Conservation (phyloP, 2,797 vertebrate genomes). For the Falco novaeseelandiae region DNA sequence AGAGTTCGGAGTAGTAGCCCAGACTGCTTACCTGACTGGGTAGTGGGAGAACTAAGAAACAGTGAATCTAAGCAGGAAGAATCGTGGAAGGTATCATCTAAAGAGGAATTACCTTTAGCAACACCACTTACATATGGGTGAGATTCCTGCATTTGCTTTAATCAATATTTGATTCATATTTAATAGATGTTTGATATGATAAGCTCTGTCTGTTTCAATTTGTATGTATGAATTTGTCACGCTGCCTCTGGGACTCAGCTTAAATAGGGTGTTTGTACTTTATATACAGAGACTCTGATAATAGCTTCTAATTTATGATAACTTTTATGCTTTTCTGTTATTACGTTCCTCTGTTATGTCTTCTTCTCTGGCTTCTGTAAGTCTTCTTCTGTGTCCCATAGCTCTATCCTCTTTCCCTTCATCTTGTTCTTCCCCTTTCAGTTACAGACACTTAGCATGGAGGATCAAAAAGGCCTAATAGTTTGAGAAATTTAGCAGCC, state of each 20-base stretch:
- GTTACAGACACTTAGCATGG: neutral
- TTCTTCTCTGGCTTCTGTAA: neutral
- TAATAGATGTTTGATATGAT: neutral
- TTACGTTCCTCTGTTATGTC: neutral
- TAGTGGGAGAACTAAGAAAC: constrained; percentile 80
- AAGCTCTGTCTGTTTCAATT: neutral
- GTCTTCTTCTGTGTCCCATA: neutral
- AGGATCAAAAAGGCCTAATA: neutral
- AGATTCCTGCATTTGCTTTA: neutral
- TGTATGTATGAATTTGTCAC: neutral
- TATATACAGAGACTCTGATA: neutral
- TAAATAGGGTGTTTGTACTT: neutral
- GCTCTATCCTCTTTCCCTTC: neutral
- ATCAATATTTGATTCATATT: neutral
- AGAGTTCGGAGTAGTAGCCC: constrained; percentile 28
- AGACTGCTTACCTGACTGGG: constrained; percentile 84
- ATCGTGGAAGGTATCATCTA: constrained; percentile 51
- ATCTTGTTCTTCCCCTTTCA: neutral
- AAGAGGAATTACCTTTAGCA: constrained; percentile 13
- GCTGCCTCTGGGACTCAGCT: neutral
- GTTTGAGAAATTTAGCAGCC: neutral
- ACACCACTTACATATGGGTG: constrained; percentile 53
- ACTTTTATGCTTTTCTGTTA: neutral
- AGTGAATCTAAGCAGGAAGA: constrained; percentile 1
- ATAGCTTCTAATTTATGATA: neutral